Base-by-base conservation (phyloP, 2,888 invertebrate species). In the Eucera pruinosa region DNA sequence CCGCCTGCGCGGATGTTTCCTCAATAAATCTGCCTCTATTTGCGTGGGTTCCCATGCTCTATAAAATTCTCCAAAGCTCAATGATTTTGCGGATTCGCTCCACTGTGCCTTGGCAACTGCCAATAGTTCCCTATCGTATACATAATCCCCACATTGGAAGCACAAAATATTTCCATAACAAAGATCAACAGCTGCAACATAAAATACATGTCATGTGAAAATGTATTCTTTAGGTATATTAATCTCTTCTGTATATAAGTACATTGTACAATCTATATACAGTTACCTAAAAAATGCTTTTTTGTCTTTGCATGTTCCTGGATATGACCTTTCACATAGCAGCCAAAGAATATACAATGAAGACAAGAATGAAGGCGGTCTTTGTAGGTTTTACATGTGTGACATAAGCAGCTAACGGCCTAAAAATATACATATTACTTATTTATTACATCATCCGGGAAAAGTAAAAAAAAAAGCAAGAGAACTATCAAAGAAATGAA, bases 301-400 rank as follows among this genome's bases (percentile, higher is more conserved):
- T 96, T 96, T 52, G 94, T 94, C 89, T 95, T 96, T 58, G 96
- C 95, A 93, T 99, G 98, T 67, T 97, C 96, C 87, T 96, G 95
- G 83, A 98, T 97, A 91, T 98, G 98, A 70, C 95, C 94, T 25
- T 95, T 95, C 27, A 88, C 91, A 87, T 97, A 97, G 92, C 99
- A 99, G 62, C 97, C 98, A 92, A 99, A 98, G 93, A 95, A 98
- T 86, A 98, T 97, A 93, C 99, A 99, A 88, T 97, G 97, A 73
- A 97, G 94, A 89, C 97, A 97, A 27, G 97, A 96, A 90, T 96
- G 97, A 87, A 97, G 94, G 72, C 97, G 95, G n/a, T 96, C 95
- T 25, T 96, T 96, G 74, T 95, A 94, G 81, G 95, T 95, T 85
- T 96, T 95, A 92, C 98, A 98, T 36, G 95, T 95, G 86, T 97